phyloP scores from a whole-genome alignment of 2,888 invertebrate species.

The Ochropleura leucogaster region DNA sequence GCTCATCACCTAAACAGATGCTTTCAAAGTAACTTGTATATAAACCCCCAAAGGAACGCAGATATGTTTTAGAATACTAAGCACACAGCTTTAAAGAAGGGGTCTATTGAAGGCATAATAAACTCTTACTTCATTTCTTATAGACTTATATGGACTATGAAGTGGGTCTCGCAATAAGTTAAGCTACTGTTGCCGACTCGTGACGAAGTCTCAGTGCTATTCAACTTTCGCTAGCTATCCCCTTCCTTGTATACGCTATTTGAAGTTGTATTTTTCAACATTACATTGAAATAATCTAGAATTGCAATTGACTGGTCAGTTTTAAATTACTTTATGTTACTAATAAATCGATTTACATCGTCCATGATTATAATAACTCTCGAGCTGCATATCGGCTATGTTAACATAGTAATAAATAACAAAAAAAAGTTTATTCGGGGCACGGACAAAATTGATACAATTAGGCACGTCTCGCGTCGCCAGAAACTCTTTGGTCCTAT shows the following conservation, averaged over 20 bases:
- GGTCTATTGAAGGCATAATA: slow-evolving; percentile 9
- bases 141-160: slow-evolving; percentile 8
- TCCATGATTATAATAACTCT: slow-evolving; percentile 22
- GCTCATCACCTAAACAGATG: slow-evolving; percentile 47
- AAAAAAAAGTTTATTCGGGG: slow-evolving; percentile 27
- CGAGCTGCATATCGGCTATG: slow-evolving; percentile 13
- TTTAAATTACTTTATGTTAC: slow-evolving; percentile 26
- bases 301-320: slow-evolving; percentile 38
- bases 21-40: slow-evolving; percentile 60
- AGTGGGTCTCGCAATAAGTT: slow-evolving; percentile 6
- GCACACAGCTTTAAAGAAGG: slow-evolving; percentile 31
- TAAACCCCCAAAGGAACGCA: slow-evolving; percentile 58
- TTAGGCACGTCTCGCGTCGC: slow-evolving; percentile 62
- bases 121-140: slow-evolving; percentile 23
- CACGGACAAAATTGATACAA: slow-evolving; percentile 48
- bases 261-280: slow-evolving; percentile 1
- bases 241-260: slow-evolving; percentile 24
- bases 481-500: slow-evolving; percentile 69
- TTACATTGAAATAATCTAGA: slow-evolving; percentile 21
- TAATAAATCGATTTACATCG: slow-evolving; percentile 21
- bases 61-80: slow-evolving; percentile 59
- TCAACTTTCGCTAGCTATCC: slow-evolving; percentile 3
- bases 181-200: slow-evolving; percentile 1
- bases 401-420: slow-evolving; percentile 47
- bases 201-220: slow-evolving; percentile 1